Evolutionary conservation across 2,113 vertebrate species (phyloP).

Genomic region (Forbesichthys papilliferus): DNA sequence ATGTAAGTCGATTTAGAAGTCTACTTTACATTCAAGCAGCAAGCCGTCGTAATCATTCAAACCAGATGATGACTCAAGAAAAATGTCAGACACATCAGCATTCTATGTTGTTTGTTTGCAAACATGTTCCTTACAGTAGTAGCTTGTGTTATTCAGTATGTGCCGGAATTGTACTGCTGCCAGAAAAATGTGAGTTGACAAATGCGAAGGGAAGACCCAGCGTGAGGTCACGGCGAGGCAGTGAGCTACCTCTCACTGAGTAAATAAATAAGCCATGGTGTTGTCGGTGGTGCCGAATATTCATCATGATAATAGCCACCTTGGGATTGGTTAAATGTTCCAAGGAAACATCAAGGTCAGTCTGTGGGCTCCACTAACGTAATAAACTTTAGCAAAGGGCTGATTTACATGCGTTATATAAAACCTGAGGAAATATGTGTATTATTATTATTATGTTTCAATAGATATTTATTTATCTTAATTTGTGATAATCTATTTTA

Average conservation of each 20-base stretch:
- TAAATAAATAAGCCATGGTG: slow-evolving; percentile 78
- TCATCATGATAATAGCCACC: slow-evolving; percentile 80
- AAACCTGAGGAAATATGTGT: not conserved
- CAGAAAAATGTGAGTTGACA: slow-evolving; percentile 61
- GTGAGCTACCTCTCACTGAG: slow-evolving; percentile 65
- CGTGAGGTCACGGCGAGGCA: slow-evolving; percentile 71
- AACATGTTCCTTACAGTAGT: slow-evolving; percentile 14
- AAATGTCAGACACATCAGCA: slow-evolving; percentile 28
- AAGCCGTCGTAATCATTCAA: no score
- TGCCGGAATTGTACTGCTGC: slow-evolving; percentile 36
- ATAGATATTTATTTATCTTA: slow-evolving; percentile 29
- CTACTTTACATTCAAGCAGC: no score
- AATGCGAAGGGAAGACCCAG: slow-evolving; percentile 70
- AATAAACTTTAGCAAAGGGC: slow-evolving; percentile 72
- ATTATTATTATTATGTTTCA: slow-evolving; percentile 47
- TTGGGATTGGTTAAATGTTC: slow-evolving; percentile 82
- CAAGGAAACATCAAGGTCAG: slow-evolving; percentile 82
- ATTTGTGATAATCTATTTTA: no score
- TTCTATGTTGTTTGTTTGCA: slow-evolving; percentile 36
- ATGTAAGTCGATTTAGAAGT: no score
- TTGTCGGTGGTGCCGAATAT: slow-evolving; percentile 71
- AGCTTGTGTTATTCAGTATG: slow-evolving; percentile 28
- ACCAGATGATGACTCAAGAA: no score
- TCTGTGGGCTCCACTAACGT: slow-evolving; percentile 67
- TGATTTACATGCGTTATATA: slow-evolving; percentile 56